Conservation (phyloP, 2,113 vertebrate genomes). For the Bos taurus region DNA sequence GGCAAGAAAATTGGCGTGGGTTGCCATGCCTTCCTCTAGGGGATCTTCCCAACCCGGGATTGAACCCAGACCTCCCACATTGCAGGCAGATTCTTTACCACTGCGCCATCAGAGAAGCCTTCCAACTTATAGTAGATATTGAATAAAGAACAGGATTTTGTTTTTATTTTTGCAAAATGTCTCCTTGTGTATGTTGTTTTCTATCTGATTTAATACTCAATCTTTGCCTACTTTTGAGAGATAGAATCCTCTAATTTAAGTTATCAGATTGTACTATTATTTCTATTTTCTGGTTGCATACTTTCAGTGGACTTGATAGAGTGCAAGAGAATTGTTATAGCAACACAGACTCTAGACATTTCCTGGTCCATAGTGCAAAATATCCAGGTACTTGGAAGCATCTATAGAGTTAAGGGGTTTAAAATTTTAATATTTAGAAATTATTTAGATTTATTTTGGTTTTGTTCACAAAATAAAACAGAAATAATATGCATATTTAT, state of each 20-base stretch:
- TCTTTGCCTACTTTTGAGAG: neutral
- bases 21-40: neutral
- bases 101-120: neutral
- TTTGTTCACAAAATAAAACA: neutral
- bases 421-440: neutral
- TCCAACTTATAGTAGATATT: neutral
- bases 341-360: neutral
- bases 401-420: neutral
- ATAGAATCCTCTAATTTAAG: neutral
- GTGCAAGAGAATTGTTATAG: neutral
- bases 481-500: neutral
- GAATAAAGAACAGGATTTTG: neutral
- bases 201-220: neutral
- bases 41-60: neutral
- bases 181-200: neutral
- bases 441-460: neutral
- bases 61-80: neutral
- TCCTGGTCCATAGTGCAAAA: neutral
- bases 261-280: neutral
- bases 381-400: neutral
- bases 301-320: neutral
- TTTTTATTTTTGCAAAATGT: neutral
- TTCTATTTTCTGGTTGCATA: neutral
- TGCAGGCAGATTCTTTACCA: neutral
- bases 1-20: rapidly evolving